Evolutionary conservation across 2,888 invertebrate genomes (phyloP), one percentile per base, ranked within the genome.

Genomic region (Brachylomia viminalis): DNA sequence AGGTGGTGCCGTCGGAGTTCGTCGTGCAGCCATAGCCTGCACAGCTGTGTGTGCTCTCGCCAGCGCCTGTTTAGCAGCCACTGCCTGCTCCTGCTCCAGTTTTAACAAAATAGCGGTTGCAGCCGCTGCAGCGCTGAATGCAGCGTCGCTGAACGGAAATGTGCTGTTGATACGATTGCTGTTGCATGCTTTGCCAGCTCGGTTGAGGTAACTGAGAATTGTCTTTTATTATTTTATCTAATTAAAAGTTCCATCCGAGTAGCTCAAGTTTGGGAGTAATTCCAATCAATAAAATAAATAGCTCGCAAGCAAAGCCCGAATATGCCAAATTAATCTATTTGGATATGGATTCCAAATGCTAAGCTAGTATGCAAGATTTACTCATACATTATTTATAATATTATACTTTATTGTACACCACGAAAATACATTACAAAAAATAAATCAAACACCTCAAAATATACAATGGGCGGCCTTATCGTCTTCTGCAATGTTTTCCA

Each of bases 131-230:
- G 94, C 93, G 23, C 79, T 96, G 0, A 96, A 95, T 59, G 96
- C 96, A 0, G 96, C 96, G 0, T 96, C 96, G 1, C 77, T 96
- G 3, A 96, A 96, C 13, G 96, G 96, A 3, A 96, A 96, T 74
- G 96, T 96, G 15, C 84, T 96, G 78, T 84, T 96, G 56, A 96
- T 96, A 30, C 83, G 96, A 54, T 65, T 96, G 66, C 80, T 96
- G 76, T 71, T 96, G 54, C 93, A 94, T 75, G 95, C 95, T 0
- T 80, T 96, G 11, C 96, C 96, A 0, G 92, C 96, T n/a, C 96
- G 95, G 58, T 87, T 96, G 52, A 95, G 95, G 96, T 96, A 49
- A 82, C 82, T 69, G 20, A 23, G 7, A 56, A 58, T 49, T 71
- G 1, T 38, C 1, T 74, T 67, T 5, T 27, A 7, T 52, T 10